Conservation (phyloP, 2,888 invertebrate genomes). For the Ephialtes manifestator region DNA sequence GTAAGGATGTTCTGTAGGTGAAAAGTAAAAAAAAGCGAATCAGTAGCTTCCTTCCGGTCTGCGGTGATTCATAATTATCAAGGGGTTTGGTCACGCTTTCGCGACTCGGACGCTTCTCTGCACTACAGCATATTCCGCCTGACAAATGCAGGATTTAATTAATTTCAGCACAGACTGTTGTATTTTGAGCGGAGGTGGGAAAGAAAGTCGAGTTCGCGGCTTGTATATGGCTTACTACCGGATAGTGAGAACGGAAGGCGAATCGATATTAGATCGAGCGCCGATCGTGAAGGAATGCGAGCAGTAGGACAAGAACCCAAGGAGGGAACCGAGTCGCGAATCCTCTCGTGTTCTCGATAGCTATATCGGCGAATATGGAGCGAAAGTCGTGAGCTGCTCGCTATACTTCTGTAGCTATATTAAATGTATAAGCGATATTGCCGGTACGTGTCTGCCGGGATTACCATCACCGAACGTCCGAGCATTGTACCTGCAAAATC, state of each 20-base stretch:
- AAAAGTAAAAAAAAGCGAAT: constrained; percentile 37
- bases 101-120: constrained; percentile 35
- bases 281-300: constrained; percentile 71
- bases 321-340: constrained; percentile 43
- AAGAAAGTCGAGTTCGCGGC: constrained; percentile 34
- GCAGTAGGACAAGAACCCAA: constrained; percentile 71
- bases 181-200: constrained; percentile 14
- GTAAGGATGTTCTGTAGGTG: constrained; percentile 14
- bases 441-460: constrained; percentile 11
- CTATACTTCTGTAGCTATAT: constrained; percentile 35
- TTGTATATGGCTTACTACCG: constrained; percentile 13
- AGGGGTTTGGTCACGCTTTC: constrained; percentile 66
- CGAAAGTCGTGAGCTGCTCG: constrained; percentile 59
- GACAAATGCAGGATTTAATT: constrained; percentile 46
- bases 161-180: not conserved
- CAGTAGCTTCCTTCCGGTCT: constrained; percentile 64
- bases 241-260: constrained; percentile 64
- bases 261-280: constrained; percentile 66
- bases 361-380: constrained; percentile 63
- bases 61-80: constrained; percentile 59
- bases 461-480: constrained; percentile 11
- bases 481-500: constrained; percentile 17
- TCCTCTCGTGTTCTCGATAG: constrained; percentile 66
- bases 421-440: constrained; percentile 22
- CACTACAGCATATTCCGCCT: constrained; percentile 29